Evolutionary conservation across 2,113 vertebrate species (phyloP).

Genomic region (Chlamydotis undulata): DNA sequence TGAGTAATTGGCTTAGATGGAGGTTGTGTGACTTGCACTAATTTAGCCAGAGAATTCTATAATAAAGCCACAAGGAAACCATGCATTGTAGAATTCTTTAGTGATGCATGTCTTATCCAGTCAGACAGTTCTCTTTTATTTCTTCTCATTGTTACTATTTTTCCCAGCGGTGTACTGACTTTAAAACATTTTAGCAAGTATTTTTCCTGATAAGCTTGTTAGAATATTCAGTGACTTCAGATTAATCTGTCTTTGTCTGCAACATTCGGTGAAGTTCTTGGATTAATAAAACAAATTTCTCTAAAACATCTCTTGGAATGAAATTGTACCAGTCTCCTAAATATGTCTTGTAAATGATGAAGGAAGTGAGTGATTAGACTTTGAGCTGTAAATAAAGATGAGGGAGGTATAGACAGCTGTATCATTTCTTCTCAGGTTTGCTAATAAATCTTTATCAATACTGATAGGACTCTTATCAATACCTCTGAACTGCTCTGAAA

Average conservation of each 20-base stretch:
- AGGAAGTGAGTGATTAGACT: background rate
- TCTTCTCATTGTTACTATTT: background rate
- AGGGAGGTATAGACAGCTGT: background rate
- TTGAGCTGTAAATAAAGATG: background rate
- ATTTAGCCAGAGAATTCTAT: background rate
- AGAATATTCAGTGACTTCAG: background rate
- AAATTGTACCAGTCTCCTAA: background rate
- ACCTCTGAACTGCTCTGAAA: background rate
- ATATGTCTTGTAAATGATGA: background rate
- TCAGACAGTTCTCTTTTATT: background rate
- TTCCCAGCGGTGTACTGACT: background rate
- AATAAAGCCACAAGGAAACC: background rate
- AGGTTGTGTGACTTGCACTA: background rate
- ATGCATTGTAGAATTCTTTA: background rate
- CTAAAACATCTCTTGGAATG: background rate
- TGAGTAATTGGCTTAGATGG: background rate
- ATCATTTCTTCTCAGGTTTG: background rate
- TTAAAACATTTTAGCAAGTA: background rate
- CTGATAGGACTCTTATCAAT: background rate
- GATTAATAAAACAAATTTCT: background rate
- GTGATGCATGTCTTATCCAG: background rate
- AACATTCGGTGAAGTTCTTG: background rate
- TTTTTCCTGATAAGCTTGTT: background rate
- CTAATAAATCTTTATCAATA: background rate
- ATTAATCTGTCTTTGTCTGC: background rate